phyloP scores from a whole-genome alignment of 2,888 invertebrate species.

The Digitonthophagus gazella region DNA sequence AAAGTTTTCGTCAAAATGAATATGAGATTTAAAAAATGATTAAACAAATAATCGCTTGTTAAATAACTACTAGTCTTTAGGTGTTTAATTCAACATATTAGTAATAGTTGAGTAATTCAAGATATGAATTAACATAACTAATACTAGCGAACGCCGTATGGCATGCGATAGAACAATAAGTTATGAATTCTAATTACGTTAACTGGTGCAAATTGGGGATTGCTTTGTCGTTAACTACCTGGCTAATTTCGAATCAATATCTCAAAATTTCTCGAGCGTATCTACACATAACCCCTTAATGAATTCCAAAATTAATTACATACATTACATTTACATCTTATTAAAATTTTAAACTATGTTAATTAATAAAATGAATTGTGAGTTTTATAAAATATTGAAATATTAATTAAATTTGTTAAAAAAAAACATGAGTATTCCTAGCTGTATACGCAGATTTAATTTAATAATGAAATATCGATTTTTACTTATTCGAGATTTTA shows the following conservation, averaged over 20 bases:
- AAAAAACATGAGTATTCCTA: too few species aligned
- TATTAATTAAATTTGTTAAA: too few species aligned
- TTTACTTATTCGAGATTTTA: too few species aligned
- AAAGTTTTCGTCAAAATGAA: too few species aligned
- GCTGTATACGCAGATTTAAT: too few species aligned
- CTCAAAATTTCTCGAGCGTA: not conserved
- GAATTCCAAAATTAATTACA: not conserved
- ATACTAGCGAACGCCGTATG: not conserved
- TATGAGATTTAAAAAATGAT: too few species aligned
- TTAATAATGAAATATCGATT: too few species aligned
- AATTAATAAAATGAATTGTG: not conserved
- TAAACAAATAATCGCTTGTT: too few species aligned
- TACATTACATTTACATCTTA: too few species aligned
- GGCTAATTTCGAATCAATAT: not conserved
- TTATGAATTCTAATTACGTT: not conserved
- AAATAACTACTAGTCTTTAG: too few species aligned
- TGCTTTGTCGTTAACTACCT: not conserved
- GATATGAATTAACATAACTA: not conserved
- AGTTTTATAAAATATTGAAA: too few species aligned
- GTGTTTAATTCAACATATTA: too few species aligned
- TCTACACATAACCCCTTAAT: not conserved
- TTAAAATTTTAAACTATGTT: not conserved
- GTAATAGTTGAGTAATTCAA: not conserved
- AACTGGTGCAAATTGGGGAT: not conserved
- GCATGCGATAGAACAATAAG: not conserved